Evolutionary conservation across 2,888 invertebrate genomes (phyloP).

Genomic region (Andricus quercusramuli): DNA sequence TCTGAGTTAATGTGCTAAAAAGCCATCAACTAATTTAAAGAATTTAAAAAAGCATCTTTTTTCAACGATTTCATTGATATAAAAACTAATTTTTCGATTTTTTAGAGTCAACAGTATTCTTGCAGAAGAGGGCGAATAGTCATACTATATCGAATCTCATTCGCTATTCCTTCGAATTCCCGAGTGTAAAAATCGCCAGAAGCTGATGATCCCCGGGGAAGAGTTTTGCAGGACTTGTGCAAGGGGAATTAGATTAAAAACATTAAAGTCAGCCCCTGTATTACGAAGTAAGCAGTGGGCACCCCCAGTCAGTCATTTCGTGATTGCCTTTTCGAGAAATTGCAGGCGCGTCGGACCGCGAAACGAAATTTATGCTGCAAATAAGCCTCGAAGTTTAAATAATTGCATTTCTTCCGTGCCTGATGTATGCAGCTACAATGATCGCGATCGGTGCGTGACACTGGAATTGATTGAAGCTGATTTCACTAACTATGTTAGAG

Average conservation of each 20-base stretch:
- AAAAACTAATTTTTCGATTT: too few relatives aligned
- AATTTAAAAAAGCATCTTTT: too few relatives aligned
- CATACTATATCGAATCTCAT: slow-evolving; percentile 28
- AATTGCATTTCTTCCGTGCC: slow-evolving; percentile 20
- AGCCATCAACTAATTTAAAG: too few relatives aligned
- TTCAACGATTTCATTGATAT: too few relatives aligned
- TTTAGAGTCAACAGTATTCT: too few relatives aligned
- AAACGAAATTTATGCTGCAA: slow-evolving; percentile 35
- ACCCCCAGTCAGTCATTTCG: slow-evolving; percentile 59
- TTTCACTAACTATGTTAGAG: slow-evolving; percentile 18
- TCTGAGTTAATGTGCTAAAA: too few relatives aligned
- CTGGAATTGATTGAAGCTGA: slow-evolving; percentile 17
- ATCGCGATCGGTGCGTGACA: slow-evolving; percentile 22
- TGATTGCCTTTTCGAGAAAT: slow-evolving; percentile 62
- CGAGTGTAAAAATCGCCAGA: slow-evolving; percentile 29
- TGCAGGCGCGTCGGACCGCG: slow-evolving; percentile 60
- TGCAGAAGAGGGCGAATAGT: too few relatives aligned
- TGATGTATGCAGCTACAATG: slow-evolving; percentile 15
- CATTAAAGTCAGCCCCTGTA: slow-evolving; percentile 63
- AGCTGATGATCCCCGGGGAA: slow-evolving; percentile 46
- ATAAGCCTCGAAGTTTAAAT: slow-evolving; percentile 33
- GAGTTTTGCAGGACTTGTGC: slow-evolving; percentile 53
- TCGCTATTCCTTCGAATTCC: slow-evolving; percentile 16
- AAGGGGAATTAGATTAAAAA: slow-evolving; percentile 68
- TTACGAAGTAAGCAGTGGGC: slow-evolving; percentile 36